Base-by-base conservation (phyloP, 2,797 vertebrate species). In the Sebastes umbrosus region DNA sequence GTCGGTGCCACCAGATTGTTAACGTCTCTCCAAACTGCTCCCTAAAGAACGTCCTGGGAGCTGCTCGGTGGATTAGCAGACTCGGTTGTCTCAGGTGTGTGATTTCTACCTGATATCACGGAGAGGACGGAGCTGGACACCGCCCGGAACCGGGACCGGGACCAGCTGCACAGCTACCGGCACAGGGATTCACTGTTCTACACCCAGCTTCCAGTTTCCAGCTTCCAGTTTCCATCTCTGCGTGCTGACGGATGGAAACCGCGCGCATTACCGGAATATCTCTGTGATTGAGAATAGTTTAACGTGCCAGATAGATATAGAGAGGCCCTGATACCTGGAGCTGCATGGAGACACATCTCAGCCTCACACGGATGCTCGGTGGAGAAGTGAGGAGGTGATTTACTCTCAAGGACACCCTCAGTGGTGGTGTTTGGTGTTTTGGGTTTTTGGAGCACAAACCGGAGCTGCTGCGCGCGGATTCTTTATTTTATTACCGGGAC, bases 101-200 rank as follows among this genome's bases (percentile, higher is more conserved):
- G 76, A 50, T 80, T 67, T 25, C 14, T 66, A 24, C n/a, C 9
- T 46, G 69, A 79, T 58, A 34, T 11, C 69, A 9, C 66, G 39
- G 63, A 69, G 64, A 34, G 34, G 65, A 81, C 59, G 46, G 59
- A 74, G 31, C 77, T 1, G 76, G 91, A 91, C 88, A 63, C 84
- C 90, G 87, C 90, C 90, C 90, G 88, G 84, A 80, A 11, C 32
- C 32, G 34, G 34, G 32, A 34, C 32, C 32, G 1, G 32, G 34
- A 34, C 80, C 54, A 8, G 32, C 5, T 18, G 0, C 11, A 4
- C 46, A 55, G 27, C 68, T 8, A 1, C 68, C 16, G 67, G 67
- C 34, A 79, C 32, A 63, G 18, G 66, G 74, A 72, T 79, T 74
- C 46, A 22, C 2, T 20, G 29, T 16, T 8, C 25, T 8, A 8